phyloP scores from a whole-genome alignment of 2,888 invertebrate species.

The Pollenia labialis region DNA sequence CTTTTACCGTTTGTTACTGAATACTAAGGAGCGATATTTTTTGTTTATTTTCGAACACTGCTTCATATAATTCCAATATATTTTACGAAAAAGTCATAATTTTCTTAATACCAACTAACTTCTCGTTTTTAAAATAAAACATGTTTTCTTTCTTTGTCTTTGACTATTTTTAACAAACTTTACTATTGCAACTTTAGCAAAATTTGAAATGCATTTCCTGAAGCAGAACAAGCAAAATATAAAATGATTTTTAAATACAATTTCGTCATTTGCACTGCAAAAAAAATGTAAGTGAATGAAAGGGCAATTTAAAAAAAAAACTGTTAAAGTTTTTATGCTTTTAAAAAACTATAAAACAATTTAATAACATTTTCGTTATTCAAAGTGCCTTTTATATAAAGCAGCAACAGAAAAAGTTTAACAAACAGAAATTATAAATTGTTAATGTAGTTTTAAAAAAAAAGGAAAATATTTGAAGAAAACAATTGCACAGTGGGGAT shows the following conservation, averaged over 20 bases:
- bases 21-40: too few relatives aligned
- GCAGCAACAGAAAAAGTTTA: conserved; percentile 11
- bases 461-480: too few relatives aligned
- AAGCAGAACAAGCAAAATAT: background rate
- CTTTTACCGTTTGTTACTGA: too few relatives aligned
- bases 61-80: too few relatives aligned
- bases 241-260: too few relatives aligned
- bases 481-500: too few relatives aligned
- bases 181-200: conserved; percentile 13
- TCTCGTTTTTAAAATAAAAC: background rate
- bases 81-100: background rate
- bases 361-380: conserved; percentile 44
- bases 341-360: conserved; percentile 36
- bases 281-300: conserved; percentile 31
- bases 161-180: conserved; percentile 15
- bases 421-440: conserved; percentile 23
- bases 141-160: background rate
- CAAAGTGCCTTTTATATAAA: conserved; percentile 34
- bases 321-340: conserved; percentile 47
- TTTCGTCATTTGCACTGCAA: background rate
- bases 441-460: background rate
- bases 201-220: conserved; percentile 28
- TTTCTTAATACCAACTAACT: too few relatives aligned
- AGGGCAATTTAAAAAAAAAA: conserved; percentile 27
- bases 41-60: too few relatives aligned